Evolutionary conservation across 1,140 invertebrate species (phyloP).

Genomic region (Euwallacea similis): DNA sequence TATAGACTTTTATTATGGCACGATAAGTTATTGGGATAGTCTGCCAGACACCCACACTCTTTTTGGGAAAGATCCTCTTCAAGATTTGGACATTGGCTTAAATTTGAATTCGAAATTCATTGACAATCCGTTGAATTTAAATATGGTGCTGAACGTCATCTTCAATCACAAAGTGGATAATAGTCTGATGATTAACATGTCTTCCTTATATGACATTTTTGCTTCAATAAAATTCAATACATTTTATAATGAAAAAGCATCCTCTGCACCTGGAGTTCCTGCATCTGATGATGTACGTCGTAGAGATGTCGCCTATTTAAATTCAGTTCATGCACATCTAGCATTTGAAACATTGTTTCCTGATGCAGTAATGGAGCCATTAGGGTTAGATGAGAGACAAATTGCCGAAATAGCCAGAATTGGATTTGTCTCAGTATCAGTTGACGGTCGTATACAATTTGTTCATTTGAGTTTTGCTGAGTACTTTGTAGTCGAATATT

Average conservation of each 20-base stretch:
- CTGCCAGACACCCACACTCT: neutral
- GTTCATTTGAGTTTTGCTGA: constrained; percentile 10
- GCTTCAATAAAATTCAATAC: neutral
- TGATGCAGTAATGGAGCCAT: neutral
- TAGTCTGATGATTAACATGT: neutral
- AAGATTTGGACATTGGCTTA: neutral
- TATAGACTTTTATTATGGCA: neutral
- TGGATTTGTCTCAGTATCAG: neutral
- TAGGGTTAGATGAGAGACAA: neutral
- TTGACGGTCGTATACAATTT: neutral
- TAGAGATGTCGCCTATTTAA: neutral
- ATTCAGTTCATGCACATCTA: neutral
- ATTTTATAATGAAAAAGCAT: neutral
- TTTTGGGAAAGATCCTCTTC: neutral
- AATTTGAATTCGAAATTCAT: constrained; percentile 7
- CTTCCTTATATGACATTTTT: neutral
- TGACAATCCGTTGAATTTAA: neutral
- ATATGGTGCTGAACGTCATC: constrained; percentile 8
- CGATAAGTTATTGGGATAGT: neutral
- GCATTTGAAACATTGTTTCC: constrained; percentile 6
- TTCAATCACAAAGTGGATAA: neutral
- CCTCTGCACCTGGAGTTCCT: neutral
- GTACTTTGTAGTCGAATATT: constrained; percentile 2
- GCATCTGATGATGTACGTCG: neutral
- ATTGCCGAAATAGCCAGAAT: neutral